Percentiles rank a stretch among this genome's conserved stretches.
phyloP scores from a whole-genome alignment of 2,888 invertebrate genomes.

The Microplitis manilae region DNA sequence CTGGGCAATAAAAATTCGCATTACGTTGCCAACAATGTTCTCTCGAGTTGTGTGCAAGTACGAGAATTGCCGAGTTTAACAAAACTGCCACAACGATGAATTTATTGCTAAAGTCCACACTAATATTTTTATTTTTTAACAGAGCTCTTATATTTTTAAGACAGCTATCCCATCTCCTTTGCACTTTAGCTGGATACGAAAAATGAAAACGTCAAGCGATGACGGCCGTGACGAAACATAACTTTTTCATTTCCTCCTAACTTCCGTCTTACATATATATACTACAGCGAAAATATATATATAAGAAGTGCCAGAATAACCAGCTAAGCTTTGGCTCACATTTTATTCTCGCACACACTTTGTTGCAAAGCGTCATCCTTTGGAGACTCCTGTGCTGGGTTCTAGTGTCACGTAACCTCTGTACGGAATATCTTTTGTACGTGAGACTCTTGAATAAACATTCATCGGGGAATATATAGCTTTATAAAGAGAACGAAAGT shows the following conservation, averaged over 20 bases:
- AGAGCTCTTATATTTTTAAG: conserved; percentile 21
- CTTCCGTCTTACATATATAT: conserved; percentile 60
- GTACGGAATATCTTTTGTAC: conserved; percentile 69
- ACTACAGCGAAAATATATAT: conserved; percentile 35
- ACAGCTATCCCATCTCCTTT: conserved; percentile 22
- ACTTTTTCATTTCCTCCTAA: conserved; percentile 69
- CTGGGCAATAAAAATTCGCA: conserved; percentile 35
- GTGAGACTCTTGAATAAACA: conserved; percentile 70
- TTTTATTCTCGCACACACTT: conserved; percentile 1
- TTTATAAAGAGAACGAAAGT: no score
- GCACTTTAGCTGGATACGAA: conserved; percentile 40
- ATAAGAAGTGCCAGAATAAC: neutral
- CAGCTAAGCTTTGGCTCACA: conserved; percentile 18
- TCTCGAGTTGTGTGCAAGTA: conserved; percentile 4
- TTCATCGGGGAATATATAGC: neutral
- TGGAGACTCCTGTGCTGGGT: conserved; percentile 39
- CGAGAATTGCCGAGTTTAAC: conserved; percentile 33
- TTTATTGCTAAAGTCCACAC: conserved; percentile 27
- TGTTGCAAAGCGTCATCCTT: conserved; percentile 45
- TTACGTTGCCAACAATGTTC: conserved; percentile 31
- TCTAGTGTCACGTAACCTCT: conserved; percentile 60
- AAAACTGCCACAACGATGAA: conserved; percentile 28
- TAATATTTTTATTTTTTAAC: conserved; percentile 15
- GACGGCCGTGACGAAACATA: conserved; percentile 57
- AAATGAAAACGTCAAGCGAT: conserved; percentile 48